phyloP scores from a whole-genome alignment of 37 sponge, comb jelly and placozoan genomes.

The Diacarnus erythraeanus region DNA sequence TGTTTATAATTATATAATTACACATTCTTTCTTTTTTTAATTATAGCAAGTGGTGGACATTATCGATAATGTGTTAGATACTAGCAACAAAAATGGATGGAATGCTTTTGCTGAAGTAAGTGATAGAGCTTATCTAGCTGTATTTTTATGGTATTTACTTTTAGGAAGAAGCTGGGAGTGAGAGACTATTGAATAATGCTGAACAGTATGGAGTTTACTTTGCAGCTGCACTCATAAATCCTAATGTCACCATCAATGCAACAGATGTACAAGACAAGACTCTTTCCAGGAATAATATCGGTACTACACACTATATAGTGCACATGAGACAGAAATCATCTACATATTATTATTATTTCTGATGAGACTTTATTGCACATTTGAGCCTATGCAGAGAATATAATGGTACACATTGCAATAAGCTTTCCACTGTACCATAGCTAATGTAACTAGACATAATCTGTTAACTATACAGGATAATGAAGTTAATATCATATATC shows the following conservation, averaged over 20 bases:
- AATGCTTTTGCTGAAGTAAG: not conserved
- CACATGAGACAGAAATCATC: too few relatives aligned
- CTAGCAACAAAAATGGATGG: not conserved
- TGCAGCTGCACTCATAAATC: not conserved
- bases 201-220: not conserved
- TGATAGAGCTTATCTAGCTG: not conserved
- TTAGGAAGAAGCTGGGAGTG: not conserved
- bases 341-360: too few relatives aligned
- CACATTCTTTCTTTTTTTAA: not conserved
- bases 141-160: too few relatives aligned
- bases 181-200: not conserved
- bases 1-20: too few relatives aligned
- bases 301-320: not conserved
- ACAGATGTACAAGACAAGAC: not conserved
- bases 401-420: too few relatives aligned
- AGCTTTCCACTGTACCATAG: too few relatives aligned
- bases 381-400: too few relatives aligned
- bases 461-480: too few relatives aligned
- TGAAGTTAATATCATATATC: too few relatives aligned
- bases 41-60: not conserved
- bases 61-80: not conserved
- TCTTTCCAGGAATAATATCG: not conserved
- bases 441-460: too few relatives aligned
- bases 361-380: too few relatives aligned
- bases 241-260: not conserved